Base-by-base conservation (phyloP, 2,797 vertebrate genomes). In the Zalophus californianus region DNA sequence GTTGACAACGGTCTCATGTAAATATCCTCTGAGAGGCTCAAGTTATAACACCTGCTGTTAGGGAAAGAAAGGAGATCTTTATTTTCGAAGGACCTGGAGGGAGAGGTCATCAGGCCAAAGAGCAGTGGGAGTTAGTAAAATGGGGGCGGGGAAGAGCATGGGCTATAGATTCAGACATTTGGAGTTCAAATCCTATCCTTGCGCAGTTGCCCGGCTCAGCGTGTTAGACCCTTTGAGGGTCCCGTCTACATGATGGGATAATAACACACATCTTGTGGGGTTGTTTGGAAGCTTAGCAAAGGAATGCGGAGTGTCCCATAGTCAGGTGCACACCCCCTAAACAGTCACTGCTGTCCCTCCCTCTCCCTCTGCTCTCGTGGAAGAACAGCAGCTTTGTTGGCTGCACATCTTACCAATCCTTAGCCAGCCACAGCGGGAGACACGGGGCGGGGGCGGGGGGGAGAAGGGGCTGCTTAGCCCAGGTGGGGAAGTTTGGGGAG, bases 281-380 rank as follows among this genome's bases (percentile, higher is more conserved):
- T 32, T 75, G 56, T 38, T 88, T 32, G 4, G 52, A 56, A 29
- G 72, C 14, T 78, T 70, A 38, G 85, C 14, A 50, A 78, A 35
- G 73, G 64, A 18, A 4, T 56, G n/a, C n/a, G 1, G 20, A 11
- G 32, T 35, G 52, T 68, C 60, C 15, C 73, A 15, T 0, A 11
- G 38, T 41, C 41, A 13, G 6, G 60, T 29, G 48, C 41, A 13
- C 6, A 11, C 5, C 8, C 20, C 3, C 56, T 21, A 12, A 20
- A 3, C 3, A 4, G 0, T 25, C 1, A 2, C 52, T 12, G 5
- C 35, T n/a, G 0, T 72, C 38, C 14, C 27, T 35, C 13, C 38
- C 16, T 5, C 0, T 2, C 1, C 56, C 35, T 10, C 29, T 44
- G 21, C 70, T 44, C n/a, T 12, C 6, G 18, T 5, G 0, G 0